Percentiles rank a stretch among this genome's conserved stretches.
These are phyloP conservation scores for Xestia sexstrigata DNA, from an alignment of 2,888 invertebrate genomes.

Conservation along the genomic window DNA sequence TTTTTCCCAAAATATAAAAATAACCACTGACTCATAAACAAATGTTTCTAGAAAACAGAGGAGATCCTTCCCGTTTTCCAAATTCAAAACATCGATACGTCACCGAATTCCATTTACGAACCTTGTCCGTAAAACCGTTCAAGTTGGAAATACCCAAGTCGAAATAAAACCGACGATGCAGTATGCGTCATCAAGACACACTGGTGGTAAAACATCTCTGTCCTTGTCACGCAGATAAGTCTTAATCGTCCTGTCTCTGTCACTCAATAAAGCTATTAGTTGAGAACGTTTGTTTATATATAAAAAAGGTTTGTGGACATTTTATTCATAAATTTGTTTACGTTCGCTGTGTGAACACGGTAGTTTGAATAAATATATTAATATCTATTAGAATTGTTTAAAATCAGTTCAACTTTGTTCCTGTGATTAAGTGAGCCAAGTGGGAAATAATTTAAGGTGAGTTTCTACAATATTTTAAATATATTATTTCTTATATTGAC, in stretches of 20 bases:
- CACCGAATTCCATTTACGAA: conserved; percentile 22
- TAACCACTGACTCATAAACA: conserved; percentile 17
- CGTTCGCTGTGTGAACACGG: conserved; percentile 36
- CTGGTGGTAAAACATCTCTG: conserved; percentile 10
- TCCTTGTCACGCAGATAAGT: conserved; percentile 14
- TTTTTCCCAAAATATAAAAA: background rate
- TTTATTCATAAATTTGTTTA: conserved; percentile 52
- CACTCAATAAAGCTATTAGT: conserved; percentile 10
- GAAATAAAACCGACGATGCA: conserved; percentile 38
- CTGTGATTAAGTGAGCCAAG: conserved; percentile 24
- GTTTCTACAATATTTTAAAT: conserved; percentile 16
- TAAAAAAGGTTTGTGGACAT: conserved; percentile 32
- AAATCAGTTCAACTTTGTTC: background rate
- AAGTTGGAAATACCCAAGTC: conserved; percentile 43
- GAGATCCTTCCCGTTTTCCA: background rate
- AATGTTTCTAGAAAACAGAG: conserved; percentile 5
- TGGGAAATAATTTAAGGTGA: conserved; percentile 25
- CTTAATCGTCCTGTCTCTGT: conserved; percentile 31
- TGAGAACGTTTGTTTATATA: conserved; percentile 48
- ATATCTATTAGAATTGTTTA: conserved; percentile 2
- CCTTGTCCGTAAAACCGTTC: conserved; percentile 17
- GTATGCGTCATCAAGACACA: conserved; percentile 33
- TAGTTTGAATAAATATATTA: background rate
- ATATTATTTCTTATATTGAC: background rate
- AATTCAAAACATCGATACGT: conserved; percentile 35